Percentiles rank a stretch among this genome's conserved stretches.
phyloP scores from a whole-genome alignment of 35 echinoderm and acorn worm species.

The Lytechinus pictus region DNA sequence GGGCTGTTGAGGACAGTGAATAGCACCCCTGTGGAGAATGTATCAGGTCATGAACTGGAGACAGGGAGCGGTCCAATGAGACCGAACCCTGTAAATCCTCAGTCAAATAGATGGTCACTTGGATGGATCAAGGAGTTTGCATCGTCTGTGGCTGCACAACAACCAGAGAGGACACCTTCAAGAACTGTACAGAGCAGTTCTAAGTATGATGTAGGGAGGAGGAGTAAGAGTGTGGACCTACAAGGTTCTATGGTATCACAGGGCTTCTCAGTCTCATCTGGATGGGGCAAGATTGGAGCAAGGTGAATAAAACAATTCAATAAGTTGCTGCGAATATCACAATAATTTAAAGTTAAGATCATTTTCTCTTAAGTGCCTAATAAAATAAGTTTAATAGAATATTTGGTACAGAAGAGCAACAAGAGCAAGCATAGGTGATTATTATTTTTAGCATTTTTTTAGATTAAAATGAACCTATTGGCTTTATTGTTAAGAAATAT shows the following conservation, averaged over 20 bases:
- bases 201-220: neutral
- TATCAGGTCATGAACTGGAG: constrained; percentile 32
- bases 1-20: constrained; percentile 75
- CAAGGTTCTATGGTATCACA: neutral
- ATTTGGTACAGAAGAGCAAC: neutral
- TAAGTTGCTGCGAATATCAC: neutral
- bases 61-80: neutral
- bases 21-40: constrained; percentile 62
- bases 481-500: no score
- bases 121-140: constrained; percentile 70
- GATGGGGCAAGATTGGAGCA: constrained; percentile 48
- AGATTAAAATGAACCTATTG: no score
- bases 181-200: neutral
- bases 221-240: constrained; percentile 26
- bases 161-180: constrained; percentile 20
- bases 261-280: constrained; percentile 17
- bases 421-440: neutral
- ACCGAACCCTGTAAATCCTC: neutral
- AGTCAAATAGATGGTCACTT: constrained; percentile 58
- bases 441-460: neutral
- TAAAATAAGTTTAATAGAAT: neutral
- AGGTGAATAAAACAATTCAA: constrained; percentile 29
- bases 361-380: neutral
- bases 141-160: constrained; percentile 32
- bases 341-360: neutral